Base-by-base conservation (phyloP, 1,140 invertebrate genomes). In the Harpegnathos saltator region DNA sequence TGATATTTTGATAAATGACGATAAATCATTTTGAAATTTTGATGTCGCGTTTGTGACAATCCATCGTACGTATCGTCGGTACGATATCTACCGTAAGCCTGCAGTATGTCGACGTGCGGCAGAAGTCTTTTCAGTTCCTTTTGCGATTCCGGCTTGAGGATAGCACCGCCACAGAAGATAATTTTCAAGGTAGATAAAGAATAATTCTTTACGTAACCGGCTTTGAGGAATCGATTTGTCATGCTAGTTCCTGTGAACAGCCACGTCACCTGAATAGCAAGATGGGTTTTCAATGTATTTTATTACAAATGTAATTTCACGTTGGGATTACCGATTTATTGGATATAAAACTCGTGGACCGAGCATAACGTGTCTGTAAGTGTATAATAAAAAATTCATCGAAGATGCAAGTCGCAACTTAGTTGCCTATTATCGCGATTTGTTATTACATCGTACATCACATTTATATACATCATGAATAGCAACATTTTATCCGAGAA, bases 101-200 rank as follows among this genome's bases (percentile, higher is more conserved):
- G 87, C 0, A 83, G 1, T 4, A 93, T 54, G 0, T 0, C 3
- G 0, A 89, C 48, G 48, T 89, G 52, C 3, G 86, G 82, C 33
- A 93, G 83, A 1, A 26, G 2, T 4, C 66, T 33, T 19, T 50
- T 54, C 0, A 90, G n/a, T 26, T 83, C 44, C 33, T 87, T 50
- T 7, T 91, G 65, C 1, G 81, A 62, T 15, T 90, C 84, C 19
- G 19, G 0, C n/a, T 86, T 87, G 9, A 93, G 68, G 22, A 91
- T 90, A 2, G 94, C 91, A n/a, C 94, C 93, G 5, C 92, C 92
- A 3, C 84, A 59, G 1, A 85, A 7, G 0, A 92, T 3, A 7
- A 15, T 1, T 33, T 81, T 72, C 1, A 93, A 15, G 12, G 90
- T 89, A 1, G 89, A 80, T 69, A 80, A 69, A 12, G 75, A 56